Evolutionary conservation across 1,140 invertebrate species (phyloP), one percentile per base, ranked within the genome.

Genomic region (Lanistes nyassanus): DNA sequence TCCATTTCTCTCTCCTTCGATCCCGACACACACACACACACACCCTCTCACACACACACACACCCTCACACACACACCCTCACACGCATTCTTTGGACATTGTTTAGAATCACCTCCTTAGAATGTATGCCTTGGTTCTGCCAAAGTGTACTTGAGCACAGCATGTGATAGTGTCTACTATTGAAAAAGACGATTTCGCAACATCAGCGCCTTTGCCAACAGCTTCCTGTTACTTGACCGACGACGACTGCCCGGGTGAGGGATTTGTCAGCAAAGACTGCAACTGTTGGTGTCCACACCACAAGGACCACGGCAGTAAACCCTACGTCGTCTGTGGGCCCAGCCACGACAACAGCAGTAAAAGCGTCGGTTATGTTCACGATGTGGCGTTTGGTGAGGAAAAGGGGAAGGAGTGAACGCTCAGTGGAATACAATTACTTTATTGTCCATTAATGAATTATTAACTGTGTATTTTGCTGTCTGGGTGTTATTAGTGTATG

Each of bases 201-300:
- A n/a, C n/a, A n/a, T 60, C 11, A 2, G 11, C 9, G 9, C 9
- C 11, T 23, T 60, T 60, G n/a, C 56, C 56, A n/a, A 31, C 56
- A 60, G 56, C 23, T 23, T 39, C 16, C 34, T 72, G 70, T 21
- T 21, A 13, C 26, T 37, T 72, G 56, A 21, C 11, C 5, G 62
- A 70, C 21, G 42, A 73, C 23, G 71, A 74, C 53, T 81, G 80
- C 23, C 78, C 78, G 23, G 80, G 77, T 19, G 78, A 81, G 51
- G 81, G 78, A 0, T 82, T 81, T 75, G 69, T 80, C 31, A 78
- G 78, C 39, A 76, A 78, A 31, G 71, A 82, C 51, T 82, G 81
- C 42, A 53, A 31, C 34, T 81, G 78, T 56, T 78, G 75, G 71
- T 82, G 81, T 36, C 76, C 74, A 1, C 29, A 69, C 29, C 0